Base-by-base conservation (phyloP, 1,140 invertebrate species). In the Eubasilissa regina region DNA sequence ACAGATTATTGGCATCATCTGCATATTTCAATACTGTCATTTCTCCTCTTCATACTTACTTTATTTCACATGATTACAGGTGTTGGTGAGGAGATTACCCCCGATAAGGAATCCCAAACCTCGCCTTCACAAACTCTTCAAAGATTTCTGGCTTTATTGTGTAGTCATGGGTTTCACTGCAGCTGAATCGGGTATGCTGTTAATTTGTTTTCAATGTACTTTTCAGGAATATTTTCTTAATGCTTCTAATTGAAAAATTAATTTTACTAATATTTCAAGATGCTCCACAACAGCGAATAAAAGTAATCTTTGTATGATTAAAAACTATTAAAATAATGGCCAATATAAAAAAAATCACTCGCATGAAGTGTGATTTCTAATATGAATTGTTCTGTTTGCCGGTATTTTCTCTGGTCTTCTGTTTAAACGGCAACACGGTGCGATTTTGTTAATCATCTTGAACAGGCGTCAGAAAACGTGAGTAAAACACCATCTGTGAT, bases 111-210 rank as follows among this genome's bases (percentile, higher is more conserved):
- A 97, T 81, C 97, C 98, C 0, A 97, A 98, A 83, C 95, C 97
- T 4, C 90, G 98, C n/a, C 90, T 99, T n/a, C 93, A 98, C 83
- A 99, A 99, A 86, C 89, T 99, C 4, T 99, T 99, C 86, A 93
- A 97, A 84, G 98, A 99, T 87, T 99, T 99, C 87, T 99, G 98
- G 98, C 90, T 99, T 10, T 99, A 99, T 86, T 99, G 97, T 85
- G 97, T 99, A n/a, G 95, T 99, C 8, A 98, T 99, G 94, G 98
- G 97, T 21, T 99, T 99, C 87, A 97, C 97, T 1, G 93, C 94
- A 0, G 93, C 94, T 51, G 93, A 95, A 83, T 93, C 94, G 86
- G 93, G 94, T 94, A 83, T 35, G 60, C 19, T 3, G 3, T 51
- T 3, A 1, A 51, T 51, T 35, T 35, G 1, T 6, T 35, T 35